Conservation (phyloP, 2,797 vertebrate species). For the Paramormyrops hopkinsi region DNA sequence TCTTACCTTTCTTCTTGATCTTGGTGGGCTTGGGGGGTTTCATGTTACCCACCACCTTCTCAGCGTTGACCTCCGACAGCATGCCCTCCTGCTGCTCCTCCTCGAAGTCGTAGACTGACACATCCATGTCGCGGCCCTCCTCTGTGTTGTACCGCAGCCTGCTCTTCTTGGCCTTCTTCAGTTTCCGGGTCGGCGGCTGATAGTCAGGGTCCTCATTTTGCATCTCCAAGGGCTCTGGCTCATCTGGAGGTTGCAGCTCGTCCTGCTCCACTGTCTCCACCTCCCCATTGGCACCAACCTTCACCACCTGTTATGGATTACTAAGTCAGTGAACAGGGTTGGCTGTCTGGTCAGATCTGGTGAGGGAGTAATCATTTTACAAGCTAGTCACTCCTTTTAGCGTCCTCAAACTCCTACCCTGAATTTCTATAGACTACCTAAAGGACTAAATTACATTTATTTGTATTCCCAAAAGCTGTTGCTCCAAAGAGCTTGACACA, state of each 20-base stretch:
- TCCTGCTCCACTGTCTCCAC: conserved; percentile 95
- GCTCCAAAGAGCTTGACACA: neutral
- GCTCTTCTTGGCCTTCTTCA: conserved; percentile 91
- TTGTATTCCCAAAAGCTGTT: neutral
- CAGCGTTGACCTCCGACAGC: conserved; percentile 91
- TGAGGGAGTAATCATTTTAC: neutral
- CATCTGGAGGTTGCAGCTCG: conserved; percentile 56
- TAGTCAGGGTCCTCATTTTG: conserved; percentile 90
- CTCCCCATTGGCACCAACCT: conserved; percentile 94
- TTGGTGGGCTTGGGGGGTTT: conserved; percentile 97
- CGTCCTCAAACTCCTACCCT: neutral
- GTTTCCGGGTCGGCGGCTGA: conserved; percentile 82
- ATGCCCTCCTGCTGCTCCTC: conserved; percentile 95
- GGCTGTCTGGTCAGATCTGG: neutral
- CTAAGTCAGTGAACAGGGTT: neutral
- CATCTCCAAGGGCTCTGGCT: conserved; percentile 18
- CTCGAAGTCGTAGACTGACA: conserved; percentile 95
- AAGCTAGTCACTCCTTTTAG: neutral
- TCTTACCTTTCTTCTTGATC: conserved; percentile 96
- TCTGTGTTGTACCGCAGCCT: conserved; percentile 86
- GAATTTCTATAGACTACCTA: neutral
- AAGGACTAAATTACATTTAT: neutral
- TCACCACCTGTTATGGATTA: conserved; percentile 70
- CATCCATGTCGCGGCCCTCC: conserved; percentile 91
- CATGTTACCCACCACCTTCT: conserved; percentile 97